Conservation (phyloP, 2,113 vertebrate species). For the Pteruthius melanotis region DNA sequence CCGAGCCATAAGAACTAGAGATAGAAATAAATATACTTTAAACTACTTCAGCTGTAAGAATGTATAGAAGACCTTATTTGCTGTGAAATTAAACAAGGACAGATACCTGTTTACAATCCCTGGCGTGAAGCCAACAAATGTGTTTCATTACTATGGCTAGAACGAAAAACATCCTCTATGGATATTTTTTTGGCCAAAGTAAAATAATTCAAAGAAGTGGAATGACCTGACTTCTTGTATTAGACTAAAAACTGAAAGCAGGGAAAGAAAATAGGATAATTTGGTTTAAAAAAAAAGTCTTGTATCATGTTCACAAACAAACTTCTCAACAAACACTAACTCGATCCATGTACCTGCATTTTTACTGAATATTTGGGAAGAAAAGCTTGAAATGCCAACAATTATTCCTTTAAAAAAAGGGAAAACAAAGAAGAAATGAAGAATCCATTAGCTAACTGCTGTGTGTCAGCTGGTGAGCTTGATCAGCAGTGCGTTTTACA, state of each 20-base stretch:
- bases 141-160: constrained; percentile 20
- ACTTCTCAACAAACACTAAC: not conserved
- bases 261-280: not conserved
- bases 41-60: not conserved
- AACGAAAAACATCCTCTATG: not conserved
- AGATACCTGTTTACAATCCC: constrained; percentile 19
- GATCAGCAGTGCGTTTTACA: not conserved
- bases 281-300: not conserved
- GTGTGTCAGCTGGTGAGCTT: not conserved
- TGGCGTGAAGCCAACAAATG: not conserved
- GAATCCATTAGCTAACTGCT: not conserved
- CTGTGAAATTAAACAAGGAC: constrained; percentile 37
- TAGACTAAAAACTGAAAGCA: not conserved
- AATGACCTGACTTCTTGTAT: not conserved
- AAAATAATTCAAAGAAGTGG: not conserved
- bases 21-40: not conserved
- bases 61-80: constrained; percentile 8
- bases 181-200: not conserved
- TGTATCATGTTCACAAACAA: not conserved
- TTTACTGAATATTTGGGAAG: not conserved
- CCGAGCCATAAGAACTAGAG: not conserved
- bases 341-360: not conserved
- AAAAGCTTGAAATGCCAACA: not conserved
- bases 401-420: not conserved
- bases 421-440: not conserved